Conservation (phyloP, 2,113 vertebrate genomes). For the Synodontis membranacea region DNA sequence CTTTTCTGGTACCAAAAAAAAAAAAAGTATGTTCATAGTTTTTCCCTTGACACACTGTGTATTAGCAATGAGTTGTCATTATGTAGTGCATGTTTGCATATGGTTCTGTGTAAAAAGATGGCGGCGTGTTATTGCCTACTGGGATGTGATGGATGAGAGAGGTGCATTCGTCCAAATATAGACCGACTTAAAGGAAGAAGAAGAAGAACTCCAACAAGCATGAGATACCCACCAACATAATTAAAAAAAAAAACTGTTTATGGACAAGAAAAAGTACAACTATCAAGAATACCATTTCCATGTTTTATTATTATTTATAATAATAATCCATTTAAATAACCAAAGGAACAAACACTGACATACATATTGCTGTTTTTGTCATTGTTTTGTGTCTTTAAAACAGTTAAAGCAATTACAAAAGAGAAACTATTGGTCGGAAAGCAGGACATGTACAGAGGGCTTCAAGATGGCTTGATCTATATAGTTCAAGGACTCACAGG, state of each 20-base stretch:
- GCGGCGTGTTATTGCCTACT: conserved; percentile 27
- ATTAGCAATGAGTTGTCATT: neutral
- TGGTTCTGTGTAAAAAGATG: neutral
- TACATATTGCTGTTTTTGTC: conserved; percentile 81
- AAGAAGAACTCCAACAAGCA: conserved; percentile 35
- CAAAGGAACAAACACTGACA: conserved; percentile 77
- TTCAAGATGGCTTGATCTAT: conserved; percentile 74
- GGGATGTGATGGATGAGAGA: conserved; percentile 32
- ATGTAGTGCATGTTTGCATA: conserved; percentile 41
- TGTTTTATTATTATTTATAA: conserved; percentile 58
- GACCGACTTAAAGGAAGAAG: conserved; percentile 23
- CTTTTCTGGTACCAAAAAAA: neutral
- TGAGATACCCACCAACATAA: conserved; percentile 48
- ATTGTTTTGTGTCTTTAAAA: conserved; percentile 74
- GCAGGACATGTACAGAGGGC: conserved; percentile 72
- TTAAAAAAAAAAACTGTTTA: conserved; percentile 18
- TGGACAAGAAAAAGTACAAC: conserved; percentile 56
- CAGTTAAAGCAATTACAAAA: conserved; percentile 77
- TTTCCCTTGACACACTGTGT: neutral
- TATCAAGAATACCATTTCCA: conserved; percentile 54
- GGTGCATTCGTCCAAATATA: conserved; percentile 38
- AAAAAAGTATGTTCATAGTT: neutral
- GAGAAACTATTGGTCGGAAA: conserved; percentile 63
- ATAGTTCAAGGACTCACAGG: conserved; percentile 63
- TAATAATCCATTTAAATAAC: conserved; percentile 73